A percentile compares a stretch with the other conserved stretches of the same genome.
Conservation (phyloP, 2,888 invertebrate genomes). For the Leptopterna dolabrata region DNA sequence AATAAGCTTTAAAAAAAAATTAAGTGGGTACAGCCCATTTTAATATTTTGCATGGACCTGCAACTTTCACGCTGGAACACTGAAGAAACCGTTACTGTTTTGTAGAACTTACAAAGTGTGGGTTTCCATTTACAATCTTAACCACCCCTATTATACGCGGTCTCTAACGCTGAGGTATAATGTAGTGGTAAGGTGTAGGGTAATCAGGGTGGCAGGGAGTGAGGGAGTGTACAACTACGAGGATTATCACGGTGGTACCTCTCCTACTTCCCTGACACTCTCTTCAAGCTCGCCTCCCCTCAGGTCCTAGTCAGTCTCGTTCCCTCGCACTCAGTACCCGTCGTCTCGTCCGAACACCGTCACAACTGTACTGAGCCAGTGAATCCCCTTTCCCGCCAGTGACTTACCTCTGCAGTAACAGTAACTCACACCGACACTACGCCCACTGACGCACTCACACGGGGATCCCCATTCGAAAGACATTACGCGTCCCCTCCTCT, state of each 20-base stretch:
- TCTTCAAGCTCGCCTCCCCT: background rate
- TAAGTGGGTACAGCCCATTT: too few species aligned
- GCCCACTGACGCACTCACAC: background rate
- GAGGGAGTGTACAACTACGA: background rate
- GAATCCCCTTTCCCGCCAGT: background rate
- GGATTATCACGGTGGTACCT: background rate
- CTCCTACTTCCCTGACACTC: background rate
- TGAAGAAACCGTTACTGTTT: too few species aligned
- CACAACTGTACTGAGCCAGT: background rate
- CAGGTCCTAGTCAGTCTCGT: too few species aligned
- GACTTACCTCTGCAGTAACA: background rate
- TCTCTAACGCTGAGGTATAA: too few species aligned
- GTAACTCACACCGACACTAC: background rate
- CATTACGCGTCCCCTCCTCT: background rate
- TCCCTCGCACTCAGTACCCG: background rate
- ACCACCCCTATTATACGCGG: too few species aligned
- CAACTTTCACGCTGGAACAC: too few species aligned
- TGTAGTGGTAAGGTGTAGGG: background rate
- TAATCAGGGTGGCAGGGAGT: background rate
- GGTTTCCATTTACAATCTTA: too few species aligned
- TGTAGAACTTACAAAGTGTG: too few species aligned
- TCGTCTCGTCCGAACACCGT: background rate
- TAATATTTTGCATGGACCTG: too few species aligned
- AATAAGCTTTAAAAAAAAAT: too few species aligned
- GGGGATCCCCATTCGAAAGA: background rate